Percentiles rank a stretch among this genome's conserved stretches.
phyloP scores from a whole-genome alignment of 2,888 invertebrate genomes.

The Thyatira batis region DNA sequence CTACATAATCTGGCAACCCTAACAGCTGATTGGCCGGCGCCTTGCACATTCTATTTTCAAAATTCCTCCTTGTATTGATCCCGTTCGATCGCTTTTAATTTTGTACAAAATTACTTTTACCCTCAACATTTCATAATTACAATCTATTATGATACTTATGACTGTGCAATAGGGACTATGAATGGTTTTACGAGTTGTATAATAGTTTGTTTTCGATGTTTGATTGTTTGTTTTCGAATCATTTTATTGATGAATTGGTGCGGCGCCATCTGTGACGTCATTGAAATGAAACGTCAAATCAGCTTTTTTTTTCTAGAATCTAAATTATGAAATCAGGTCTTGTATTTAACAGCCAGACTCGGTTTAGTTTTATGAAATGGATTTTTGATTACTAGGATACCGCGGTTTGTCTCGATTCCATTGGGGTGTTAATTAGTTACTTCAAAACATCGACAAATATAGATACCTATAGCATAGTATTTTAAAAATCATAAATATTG shows the following conservation, averaged over 20 bases:
- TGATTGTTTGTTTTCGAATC: slow-evolving; percentile 40
- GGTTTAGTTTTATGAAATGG: too few species aligned
- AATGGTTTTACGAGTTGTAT: slow-evolving; percentile 4
- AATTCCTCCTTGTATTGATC: slow-evolving; percentile 66
- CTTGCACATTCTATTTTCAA: slow-evolving; percentile 69
- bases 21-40: slow-evolving; percentile 54
- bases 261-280: slow-evolving; percentile 27
- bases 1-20: slow-evolving; percentile 47
- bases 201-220: slow-evolving; percentile 23
- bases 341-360: too few species aligned
- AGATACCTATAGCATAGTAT: too few species aligned
- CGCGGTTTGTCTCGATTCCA: too few species aligned
- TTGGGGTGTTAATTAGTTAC: too few species aligned
- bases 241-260: slow-evolving; percentile 28
- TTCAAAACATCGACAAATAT: too few species aligned
- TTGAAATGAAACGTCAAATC: not conserved
- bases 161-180: not conserved
- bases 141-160: slow-evolving; percentile 9
- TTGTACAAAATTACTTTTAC: slow-evolving; percentile 29
- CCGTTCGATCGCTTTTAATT: slow-evolving; percentile 54
- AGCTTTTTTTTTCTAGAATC: too few species aligned
- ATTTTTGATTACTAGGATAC: too few species aligned
- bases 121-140: not conserved
- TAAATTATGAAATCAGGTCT: too few species aligned
- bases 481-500: too few species aligned